phyloP scores from a whole-genome alignment of 2,113 vertebrate genomes.

The Notothenia coriiceps region DNA sequence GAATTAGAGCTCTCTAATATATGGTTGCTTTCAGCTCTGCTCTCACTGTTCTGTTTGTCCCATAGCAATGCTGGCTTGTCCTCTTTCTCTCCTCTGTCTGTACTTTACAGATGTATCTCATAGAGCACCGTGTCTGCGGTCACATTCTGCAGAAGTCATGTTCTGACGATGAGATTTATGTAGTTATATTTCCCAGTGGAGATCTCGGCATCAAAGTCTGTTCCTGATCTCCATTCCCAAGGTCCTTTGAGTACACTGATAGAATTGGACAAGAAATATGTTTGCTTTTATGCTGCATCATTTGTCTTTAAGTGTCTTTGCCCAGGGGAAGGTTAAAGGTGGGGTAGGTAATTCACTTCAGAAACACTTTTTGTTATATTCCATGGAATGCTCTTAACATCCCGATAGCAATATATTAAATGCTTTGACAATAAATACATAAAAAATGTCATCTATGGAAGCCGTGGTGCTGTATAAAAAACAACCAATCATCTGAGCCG shows the following conservation, averaged over 20 bases:
- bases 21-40: background rate
- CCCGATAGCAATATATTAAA: too few relatives aligned
- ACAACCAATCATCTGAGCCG: too few relatives aligned
- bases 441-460: too few relatives aligned
- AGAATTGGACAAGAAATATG: background rate
- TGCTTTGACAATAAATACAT: too few relatives aligned
- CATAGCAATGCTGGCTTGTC: slow-evolving; percentile 14
- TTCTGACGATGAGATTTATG: slow-evolving; percentile 12
- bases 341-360: too few relatives aligned
- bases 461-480: too few relatives aligned
- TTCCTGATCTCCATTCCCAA: background rate
- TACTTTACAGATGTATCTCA: slow-evolving; percentile 19
- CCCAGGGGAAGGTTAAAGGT: background rate
- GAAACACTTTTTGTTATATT: too few relatives aligned
- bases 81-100: slow-evolving; percentile 23
- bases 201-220: background rate
- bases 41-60: slow-evolving; percentile 14
- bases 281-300: slow-evolving; percentile 10
- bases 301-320: background rate
- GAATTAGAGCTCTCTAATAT: slow-evolving; percentile 11
- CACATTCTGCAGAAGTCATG: background rate
- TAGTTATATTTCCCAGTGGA: background rate
- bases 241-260: background rate
- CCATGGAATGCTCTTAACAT: too few relatives aligned
- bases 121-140: slow-evolving; percentile 20